These are phyloP conservation scores for Quadriops clusia DNA, from an alignment of 2,888 invertebrate species.

Conservation along the genomic window DNA sequence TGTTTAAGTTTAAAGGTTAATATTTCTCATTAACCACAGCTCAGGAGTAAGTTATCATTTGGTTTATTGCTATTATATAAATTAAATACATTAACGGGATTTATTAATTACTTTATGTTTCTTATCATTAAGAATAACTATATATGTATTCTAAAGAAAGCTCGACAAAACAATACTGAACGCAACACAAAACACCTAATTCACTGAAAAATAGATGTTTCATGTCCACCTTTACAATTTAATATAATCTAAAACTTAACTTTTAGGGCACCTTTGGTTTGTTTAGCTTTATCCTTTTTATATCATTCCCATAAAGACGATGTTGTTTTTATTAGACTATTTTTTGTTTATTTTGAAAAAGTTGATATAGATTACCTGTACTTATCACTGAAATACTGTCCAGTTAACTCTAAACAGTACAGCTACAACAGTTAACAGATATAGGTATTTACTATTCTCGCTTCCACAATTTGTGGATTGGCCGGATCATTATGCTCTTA, in stretches of 20 bases:
- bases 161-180: conserved; percentile 25
- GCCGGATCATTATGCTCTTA: conserved; percentile 15
- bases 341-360: conserved; percentile 32
- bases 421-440: conserved; percentile 35
- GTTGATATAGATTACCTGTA: conserved; percentile 26
- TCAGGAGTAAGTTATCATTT: no score
- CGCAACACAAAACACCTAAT: conserved; percentile 12
- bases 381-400: conserved; percentile 32
- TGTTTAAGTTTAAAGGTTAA: conserved; percentile 21
- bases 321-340: no score
- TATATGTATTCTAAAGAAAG: conserved; percentile 26
- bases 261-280: conserved; percentile 79
- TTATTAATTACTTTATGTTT: conserved; percentile 16
- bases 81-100: conserved; percentile 20
- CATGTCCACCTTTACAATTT: conserved; percentile 13
- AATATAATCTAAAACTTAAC: conserved; percentile 44
- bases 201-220: conserved; percentile 4
- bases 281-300: conserved; percentile 53
- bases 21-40: conserved; percentile 8
- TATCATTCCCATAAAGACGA: conserved; percentile 20
- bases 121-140: conserved; percentile 8
- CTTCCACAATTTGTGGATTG: conserved; percentile 6
- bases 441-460: conserved; percentile 15
- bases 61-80: conserved; percentile 35
- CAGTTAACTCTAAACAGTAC: conserved; percentile 28